Conservation (phyloP, 2,888 invertebrate species). For the Drosophila hamatofila region DNA sequence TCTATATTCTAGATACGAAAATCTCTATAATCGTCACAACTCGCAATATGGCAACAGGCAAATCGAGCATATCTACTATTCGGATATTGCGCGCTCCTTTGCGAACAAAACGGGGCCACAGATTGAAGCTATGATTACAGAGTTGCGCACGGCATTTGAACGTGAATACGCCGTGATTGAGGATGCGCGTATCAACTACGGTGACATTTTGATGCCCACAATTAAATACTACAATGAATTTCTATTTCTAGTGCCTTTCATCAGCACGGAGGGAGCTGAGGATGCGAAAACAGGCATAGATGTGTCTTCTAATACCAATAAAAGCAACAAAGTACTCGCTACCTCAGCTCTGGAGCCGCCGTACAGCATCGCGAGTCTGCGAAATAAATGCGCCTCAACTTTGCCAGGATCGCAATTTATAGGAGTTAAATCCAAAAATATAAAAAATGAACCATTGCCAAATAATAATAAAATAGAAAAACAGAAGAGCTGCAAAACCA, state of each 20-base stretch:
- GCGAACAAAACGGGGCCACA: conserved; percentile 16
- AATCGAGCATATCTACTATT: conserved; percentile 46
- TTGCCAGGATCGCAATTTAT: neutral
- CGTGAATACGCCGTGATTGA: conserved; percentile 50
- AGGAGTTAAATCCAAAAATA: neutral
- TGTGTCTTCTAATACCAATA: neutral
- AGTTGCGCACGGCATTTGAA: conserved; percentile 48
- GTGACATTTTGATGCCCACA: conserved; percentile 31
- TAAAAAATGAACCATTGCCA: neutral
- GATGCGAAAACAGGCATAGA: neutral
- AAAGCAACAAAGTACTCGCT: neutral
- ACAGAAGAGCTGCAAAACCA: neutral
- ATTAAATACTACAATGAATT: conserved; percentile 62
- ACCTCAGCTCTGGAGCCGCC: neutral
- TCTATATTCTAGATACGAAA: conserved; percentile 44
- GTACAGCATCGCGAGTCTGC: neutral
- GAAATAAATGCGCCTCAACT: neutral
- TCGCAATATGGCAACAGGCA: conserved; percentile 46
- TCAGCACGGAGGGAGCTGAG: neutral
- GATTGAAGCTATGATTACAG: conserved; percentile 30
- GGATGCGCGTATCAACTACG: conserved; percentile 13
- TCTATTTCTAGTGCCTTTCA: conserved; percentile 54
- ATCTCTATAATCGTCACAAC: conserved; percentile 53
- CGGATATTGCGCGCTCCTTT: conserved; percentile 45
- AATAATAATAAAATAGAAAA: neutral